These are phyloP conservation scores for Ectemnius lituratus DNA, from an alignment of 2,888 invertebrate genomes.

Conservation along the genomic window DNA sequence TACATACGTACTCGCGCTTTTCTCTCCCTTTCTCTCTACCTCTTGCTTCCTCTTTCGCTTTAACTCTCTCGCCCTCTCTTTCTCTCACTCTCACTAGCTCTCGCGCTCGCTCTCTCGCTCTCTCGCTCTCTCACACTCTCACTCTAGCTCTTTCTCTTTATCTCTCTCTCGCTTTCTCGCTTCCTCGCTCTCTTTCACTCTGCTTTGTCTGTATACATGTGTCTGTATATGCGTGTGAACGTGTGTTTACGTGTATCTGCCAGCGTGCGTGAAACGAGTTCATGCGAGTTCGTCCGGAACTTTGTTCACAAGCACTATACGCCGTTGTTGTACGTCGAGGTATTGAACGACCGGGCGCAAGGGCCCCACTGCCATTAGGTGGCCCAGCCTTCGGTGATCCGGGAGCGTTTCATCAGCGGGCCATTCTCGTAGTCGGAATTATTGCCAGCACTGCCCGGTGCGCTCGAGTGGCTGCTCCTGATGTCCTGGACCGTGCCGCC, in stretches of 20 bases:
- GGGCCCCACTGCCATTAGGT: slow-evolving; percentile 82
- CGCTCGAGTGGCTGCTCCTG: slow-evolving; percentile 72
- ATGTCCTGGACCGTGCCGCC: slow-evolving; percentile 79
- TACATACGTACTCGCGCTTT: background rate
- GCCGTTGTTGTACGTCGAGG: slow-evolving; percentile 69
- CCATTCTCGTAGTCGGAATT: slow-evolving; percentile 83
- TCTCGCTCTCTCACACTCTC: background rate
- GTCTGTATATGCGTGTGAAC: background rate
- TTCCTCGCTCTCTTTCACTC: slow-evolving; percentile 15
- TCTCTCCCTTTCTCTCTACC: background rate
- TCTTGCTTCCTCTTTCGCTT: background rate
- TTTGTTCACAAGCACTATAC: slow-evolving; percentile 63
- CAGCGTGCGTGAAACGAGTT: slow-evolving; percentile 28
- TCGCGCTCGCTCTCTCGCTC: background rate
- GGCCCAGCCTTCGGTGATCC: slow-evolving; percentile 94
- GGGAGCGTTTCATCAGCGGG: slow-evolving; percentile 88
- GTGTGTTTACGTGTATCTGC: slow-evolving; percentile 2
- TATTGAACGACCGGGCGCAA: slow-evolving; percentile 59
- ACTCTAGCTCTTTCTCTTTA: background rate
- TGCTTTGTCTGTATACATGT: background rate
- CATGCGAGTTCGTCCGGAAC: slow-evolving; percentile 53
- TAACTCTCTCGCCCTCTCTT: background rate
- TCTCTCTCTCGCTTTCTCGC: slow-evolving; percentile 26
- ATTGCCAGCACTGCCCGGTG: slow-evolving; percentile 77
- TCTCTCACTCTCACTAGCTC: slow-evolving; percentile 10